Conservation (phyloP, 2,888 invertebrate species). For the Ennomos quercinarius region DNA sequence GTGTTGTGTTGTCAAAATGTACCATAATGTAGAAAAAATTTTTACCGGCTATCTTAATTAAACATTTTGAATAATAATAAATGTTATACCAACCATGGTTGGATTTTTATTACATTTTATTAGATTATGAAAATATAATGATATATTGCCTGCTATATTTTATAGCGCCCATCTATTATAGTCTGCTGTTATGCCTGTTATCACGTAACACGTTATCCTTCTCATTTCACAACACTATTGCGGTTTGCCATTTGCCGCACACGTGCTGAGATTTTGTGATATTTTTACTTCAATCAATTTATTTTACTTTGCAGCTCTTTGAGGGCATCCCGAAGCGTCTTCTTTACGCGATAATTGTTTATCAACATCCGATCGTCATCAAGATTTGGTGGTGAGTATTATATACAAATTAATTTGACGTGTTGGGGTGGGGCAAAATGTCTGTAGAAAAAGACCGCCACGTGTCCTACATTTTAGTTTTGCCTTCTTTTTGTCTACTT, state of each 20-base stretch:
- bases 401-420: constrained; percentile 69
- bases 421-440: constrained; percentile 81
- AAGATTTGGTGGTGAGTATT: constrained; percentile 68
- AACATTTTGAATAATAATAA: too few species aligned
- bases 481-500: constrained; percentile 49
- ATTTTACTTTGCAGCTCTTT: constrained; percentile 69
- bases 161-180: too few species aligned
- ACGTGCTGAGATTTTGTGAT: constrained; percentile 83
- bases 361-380: constrained; percentile 59
- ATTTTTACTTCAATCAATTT: constrained; percentile 73
- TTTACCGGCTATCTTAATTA: too few species aligned
- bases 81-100: too few species aligned
- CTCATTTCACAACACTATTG: constrained; percentile 56
- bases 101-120: too few species aligned
- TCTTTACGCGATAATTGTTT: constrained; percentile 59
- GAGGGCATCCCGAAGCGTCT: constrained; percentile 56
- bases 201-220: too few species aligned
- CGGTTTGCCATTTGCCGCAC: constrained; percentile 83
- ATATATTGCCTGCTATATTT: too few species aligned
- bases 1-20: too few species aligned
- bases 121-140: too few species aligned
- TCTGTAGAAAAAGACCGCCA: constrained; percentile 77
- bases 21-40: too few species aligned
- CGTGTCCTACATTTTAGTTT: constrained; percentile 78
- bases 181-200: too few species aligned